These are phyloP conservation scores for Poeciliopsis turrubarensis DNA, from an alignment of 2,113 vertebrate species.

Conservation along the genomic window DNA sequence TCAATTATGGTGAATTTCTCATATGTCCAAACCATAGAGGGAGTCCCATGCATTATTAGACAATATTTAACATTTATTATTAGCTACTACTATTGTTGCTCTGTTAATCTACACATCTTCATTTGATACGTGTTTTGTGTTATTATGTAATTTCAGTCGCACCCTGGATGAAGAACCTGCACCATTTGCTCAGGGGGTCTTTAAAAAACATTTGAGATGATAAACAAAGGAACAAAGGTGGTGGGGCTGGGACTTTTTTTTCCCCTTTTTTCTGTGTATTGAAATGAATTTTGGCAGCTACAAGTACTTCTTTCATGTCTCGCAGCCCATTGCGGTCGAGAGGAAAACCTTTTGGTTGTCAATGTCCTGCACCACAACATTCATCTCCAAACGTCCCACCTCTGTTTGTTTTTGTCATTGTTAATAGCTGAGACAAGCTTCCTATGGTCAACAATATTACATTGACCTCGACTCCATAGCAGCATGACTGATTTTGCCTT, in stretches of 20 bases:
- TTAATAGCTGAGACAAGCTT: slow-evolving; percentile 76
- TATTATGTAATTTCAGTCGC: slow-evolving; percentile 42
- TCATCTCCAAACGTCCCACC: slow-evolving; percentile 58
- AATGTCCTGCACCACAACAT: slow-evolving; percentile 58
- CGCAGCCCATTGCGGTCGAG: slow-evolving; percentile 41
- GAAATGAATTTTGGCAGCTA: slow-evolving; percentile 72
- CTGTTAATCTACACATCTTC: slow-evolving; percentile 22
- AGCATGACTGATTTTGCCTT: slow-evolving; percentile 59
- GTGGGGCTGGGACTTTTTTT: slow-evolving; percentile 21
- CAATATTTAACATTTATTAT: slow-evolving; percentile 1
- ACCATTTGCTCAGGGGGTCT: slow-evolving; percentile 47
- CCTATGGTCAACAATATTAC: slow-evolving; percentile 83
- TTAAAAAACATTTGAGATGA: slow-evolving; percentile 64
- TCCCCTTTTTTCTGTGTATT: slow-evolving; percentile 46
- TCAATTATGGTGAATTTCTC: background rate
- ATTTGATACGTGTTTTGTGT: slow-evolving; percentile 15
- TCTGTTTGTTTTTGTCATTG: slow-evolving; percentile 78
- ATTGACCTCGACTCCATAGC: slow-evolving; percentile 74
- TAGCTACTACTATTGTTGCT: slow-evolving; percentile 10
- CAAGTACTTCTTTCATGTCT: slow-evolving; percentile 68
- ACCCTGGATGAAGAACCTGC: slow-evolving; percentile 43
- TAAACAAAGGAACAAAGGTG: slow-evolving; percentile 77
- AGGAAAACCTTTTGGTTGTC: slow-evolving; percentile 73
- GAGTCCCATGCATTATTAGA: slow-evolving; percentile 23
- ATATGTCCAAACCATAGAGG: background rate